Conservation (phyloP, 2,888 invertebrate genomes). For the Xylophagus ater region DNA sequence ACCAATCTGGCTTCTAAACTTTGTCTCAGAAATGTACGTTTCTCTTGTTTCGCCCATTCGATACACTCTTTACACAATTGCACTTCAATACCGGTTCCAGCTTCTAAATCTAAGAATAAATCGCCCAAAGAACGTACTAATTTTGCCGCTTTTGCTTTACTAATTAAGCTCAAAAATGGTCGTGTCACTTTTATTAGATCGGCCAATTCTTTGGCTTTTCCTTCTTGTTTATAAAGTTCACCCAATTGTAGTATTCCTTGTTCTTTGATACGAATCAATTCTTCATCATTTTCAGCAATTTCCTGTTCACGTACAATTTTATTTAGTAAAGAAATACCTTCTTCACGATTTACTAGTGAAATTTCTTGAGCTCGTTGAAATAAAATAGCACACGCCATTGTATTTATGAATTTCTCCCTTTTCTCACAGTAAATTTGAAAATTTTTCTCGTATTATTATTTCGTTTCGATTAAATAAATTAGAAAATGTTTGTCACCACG, state of each 20-base stretch:
- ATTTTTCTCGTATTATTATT: constrained; percentile 7
- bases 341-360: constrained; percentile 61
- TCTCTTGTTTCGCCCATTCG: constrained; percentile 98
- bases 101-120: constrained; percentile 93
- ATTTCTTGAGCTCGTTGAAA: constrained; percentile 75
- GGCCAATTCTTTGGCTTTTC: constrained; percentile 85
- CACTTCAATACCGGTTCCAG: constrained; percentile 89
- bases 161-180: constrained; percentile 85
- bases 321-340: constrained; percentile 61
- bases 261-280: constrained; percentile 83
- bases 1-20: constrained; percentile 90
- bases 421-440: constrained; percentile 8
- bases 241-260: constrained; percentile 78
- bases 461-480: not conserved
- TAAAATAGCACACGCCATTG: constrained; percentile 85
- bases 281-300: constrained; percentile 73
- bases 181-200: no score
- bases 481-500: no score
- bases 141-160: constrained; percentile 99
- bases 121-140: constrained; percentile 93
- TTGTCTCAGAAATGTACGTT: constrained; percentile 92
- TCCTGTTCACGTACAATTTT: constrained; percentile 70
- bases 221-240: constrained; percentile 97
- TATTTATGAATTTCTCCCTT: constrained; percentile 26
- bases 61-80: constrained; percentile 95